phyloP scores from a whole-genome alignment of 2,888 invertebrate genomes.

The Escarpia spicata region DNA sequence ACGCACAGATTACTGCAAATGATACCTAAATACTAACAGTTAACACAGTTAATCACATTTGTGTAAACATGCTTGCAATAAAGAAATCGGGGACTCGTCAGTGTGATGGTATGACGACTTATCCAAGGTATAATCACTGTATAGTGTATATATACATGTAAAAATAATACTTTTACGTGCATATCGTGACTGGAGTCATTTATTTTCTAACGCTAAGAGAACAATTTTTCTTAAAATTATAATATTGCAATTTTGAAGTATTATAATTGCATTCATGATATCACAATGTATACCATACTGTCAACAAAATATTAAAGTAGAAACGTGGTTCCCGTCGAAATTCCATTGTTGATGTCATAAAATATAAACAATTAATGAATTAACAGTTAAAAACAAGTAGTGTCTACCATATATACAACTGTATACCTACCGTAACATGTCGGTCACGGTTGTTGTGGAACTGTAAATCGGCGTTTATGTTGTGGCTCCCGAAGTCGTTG shows the following conservation, averaged over 20 bases:
- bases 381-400: not conserved
- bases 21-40: too few relatives aligned
- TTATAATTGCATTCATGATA: not conserved
- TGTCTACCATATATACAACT: not conserved
- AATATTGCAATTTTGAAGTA: not conserved
- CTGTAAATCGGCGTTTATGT: not conserved
- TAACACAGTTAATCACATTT: too few relatives aligned
- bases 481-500: not conserved
- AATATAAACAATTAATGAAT: not conserved
- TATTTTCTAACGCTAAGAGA: too few relatives aligned
- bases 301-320: not conserved
- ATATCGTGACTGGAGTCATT: not conserved
- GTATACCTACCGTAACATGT: not conserved
- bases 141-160: not conserved
- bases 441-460: not conserved
- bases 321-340: not conserved
- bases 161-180: not conserved
- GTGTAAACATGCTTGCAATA: too few relatives aligned
- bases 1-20: too few relatives aligned
- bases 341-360: not conserved
- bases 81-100: too few relatives aligned
- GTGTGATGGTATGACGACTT: too few relatives aligned
- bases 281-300: not conserved
- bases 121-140: not conserved
- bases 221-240: not conserved